Evolutionary conservation across 2,797 vertebrate species (phyloP).

Genomic region (Sebastiscus albofasciatus): DNA sequence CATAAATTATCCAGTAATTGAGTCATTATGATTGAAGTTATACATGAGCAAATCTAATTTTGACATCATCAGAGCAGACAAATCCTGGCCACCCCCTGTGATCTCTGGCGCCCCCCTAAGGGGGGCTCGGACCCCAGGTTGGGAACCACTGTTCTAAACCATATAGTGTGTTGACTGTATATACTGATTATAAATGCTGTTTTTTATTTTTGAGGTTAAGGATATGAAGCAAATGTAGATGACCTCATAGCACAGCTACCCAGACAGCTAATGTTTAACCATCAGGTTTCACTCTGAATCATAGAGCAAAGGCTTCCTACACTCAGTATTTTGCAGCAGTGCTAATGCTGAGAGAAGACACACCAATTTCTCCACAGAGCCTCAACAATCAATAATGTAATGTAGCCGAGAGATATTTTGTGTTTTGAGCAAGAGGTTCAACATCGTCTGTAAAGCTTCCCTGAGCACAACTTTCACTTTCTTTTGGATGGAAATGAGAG

Average conservation of each 20-base stretch:
- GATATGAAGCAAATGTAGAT: not conserved
- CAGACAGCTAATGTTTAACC: not conserved
- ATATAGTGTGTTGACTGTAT: not conserved
- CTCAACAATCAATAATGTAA: conserved; percentile 51
- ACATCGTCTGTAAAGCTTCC: conserved; percentile 33
- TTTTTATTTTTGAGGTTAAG: not conserved
- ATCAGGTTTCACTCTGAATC: not conserved
- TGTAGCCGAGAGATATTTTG: conserved; percentile 43
- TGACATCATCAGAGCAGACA: too few relatives aligned
- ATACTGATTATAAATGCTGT: not conserved
- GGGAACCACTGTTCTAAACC: not conserved
- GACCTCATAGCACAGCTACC: not conserved
- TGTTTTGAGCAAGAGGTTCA: conserved; percentile 19
- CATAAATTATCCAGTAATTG: too few relatives aligned
- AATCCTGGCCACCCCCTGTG: too few relatives aligned
- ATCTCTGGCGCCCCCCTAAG: too few relatives aligned
- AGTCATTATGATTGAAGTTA: too few relatives aligned
- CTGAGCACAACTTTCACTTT: not conserved
- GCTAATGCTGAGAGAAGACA: not conserved
- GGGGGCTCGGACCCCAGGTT: too few relatives aligned
- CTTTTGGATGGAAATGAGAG: conserved; percentile 30
- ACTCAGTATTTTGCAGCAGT: not conserved
- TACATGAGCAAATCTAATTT: too few relatives aligned
- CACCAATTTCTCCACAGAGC: conserved; percentile 20
- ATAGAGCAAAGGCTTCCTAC: not conserved